Evolutionary conservation across 2,113 vertebrate genomes (phyloP), one percentile per base, ranked within the genome.

Genomic region (Zingel zingel): DNA sequence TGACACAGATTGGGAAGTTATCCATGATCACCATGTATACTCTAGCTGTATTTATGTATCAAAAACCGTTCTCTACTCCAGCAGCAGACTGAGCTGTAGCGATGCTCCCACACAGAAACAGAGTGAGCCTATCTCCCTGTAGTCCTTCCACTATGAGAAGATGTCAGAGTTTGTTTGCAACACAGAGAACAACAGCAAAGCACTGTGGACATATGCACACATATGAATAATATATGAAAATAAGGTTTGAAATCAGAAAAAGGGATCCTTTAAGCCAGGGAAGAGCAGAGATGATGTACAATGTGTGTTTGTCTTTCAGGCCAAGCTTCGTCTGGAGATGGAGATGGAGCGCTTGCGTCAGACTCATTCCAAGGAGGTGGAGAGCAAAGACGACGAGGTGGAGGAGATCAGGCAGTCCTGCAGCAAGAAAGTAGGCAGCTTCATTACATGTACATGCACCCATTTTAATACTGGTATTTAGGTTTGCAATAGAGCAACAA

Each of bases 321-420:
- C 97, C 25, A 99, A 99, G 86, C 95, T 99, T 54, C 97, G 98
- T 59, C 94, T 99, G 51, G 98, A 99, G 94, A 99, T 99, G 98
- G 98, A 99, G 95, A 99, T 96, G 96, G 98, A 99, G 91, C 89
- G 98, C 18, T 92, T 97, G 64, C 95, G 98, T 58, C 98, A 99
- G 88, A 99, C 96, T 4, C 97, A 99, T 33, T 94, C 96, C 82
- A 99, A 99, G 92, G 98, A 99, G 84, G 95, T 99, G 5, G 98
- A 99, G 85, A 97, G 90, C 92, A 97, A 98, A 4, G 98, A 99
- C 0, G 98, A 99, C 43, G 98, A 99, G 88, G 97, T 99, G 83
- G 98, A 99, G 84, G 98, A 99, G 92, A 97, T 97, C 88, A 93
- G 98, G 53, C 98, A 99, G 93, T 98, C 98, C 0, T 98, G 97